These are phyloP conservation scores for Lithophane ornitopus DNA, from an alignment of 2,888 invertebrate species.

Conservation along the genomic window DNA sequence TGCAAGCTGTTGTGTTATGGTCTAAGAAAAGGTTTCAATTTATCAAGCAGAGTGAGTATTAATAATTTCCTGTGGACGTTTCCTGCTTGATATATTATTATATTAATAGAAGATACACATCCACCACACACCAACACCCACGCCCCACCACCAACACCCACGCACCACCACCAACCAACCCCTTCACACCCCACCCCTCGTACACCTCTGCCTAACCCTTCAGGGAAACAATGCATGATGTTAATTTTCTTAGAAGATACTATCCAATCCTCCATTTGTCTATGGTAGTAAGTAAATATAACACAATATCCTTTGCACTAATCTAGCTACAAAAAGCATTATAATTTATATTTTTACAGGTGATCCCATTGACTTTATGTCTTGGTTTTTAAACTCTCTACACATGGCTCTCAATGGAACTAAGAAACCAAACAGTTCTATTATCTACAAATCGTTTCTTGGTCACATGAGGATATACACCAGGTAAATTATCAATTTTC, in stretches of 20 bases:
- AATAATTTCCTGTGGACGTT: neutral
- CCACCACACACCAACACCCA: no score
- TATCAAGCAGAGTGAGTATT: conserved; percentile 97
- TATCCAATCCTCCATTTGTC: neutral
- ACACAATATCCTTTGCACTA: neutral
- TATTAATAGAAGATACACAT: neutral
- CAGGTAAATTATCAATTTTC: conserved; percentile 74
- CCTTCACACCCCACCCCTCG: no score
- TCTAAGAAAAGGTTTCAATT: conserved; percentile 99
- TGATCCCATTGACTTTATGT: conserved; percentile 99
- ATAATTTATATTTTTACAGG: conserved; percentile 88
- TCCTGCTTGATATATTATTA: neutral
- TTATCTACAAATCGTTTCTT: conserved; percentile 98
- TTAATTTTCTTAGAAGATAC: neutral
- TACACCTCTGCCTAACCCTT: no score
- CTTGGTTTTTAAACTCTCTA: conserved; percentile 99
- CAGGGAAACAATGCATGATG: no score
- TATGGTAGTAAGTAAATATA: neutral
- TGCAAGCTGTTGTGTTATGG: conserved; percentile 99
- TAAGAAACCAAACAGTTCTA: conserved; percentile 96
- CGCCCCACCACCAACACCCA: no score
- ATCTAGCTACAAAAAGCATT: neutral
- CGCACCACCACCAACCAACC: no score
- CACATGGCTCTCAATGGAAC: conserved; percentile 98
- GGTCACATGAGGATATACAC: conserved; percentile 97